phyloP scores from a whole-genome alignment of 2,888 invertebrate species.

The Drosophila falleni region DNA sequence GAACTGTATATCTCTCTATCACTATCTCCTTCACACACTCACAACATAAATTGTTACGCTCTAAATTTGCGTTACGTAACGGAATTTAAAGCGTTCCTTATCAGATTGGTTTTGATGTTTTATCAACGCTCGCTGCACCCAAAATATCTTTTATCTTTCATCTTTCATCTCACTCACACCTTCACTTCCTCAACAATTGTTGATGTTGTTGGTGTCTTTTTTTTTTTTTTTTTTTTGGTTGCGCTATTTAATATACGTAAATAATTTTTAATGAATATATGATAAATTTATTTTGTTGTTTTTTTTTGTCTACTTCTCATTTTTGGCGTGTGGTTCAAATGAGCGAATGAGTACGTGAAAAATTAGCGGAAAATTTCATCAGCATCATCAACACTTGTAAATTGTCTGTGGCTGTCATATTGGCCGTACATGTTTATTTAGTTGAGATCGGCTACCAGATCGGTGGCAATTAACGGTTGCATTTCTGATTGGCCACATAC shows the following conservation, averaged over 20 bases:
- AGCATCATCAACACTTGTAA: slow-evolving; percentile 65
- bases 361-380: slow-evolving; percentile 76
- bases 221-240: slow-evolving; percentile 44
- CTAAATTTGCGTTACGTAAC: slow-evolving; percentile 85
- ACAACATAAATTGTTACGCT: slow-evolving; percentile 71
- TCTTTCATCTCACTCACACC: slow-evolving; percentile 34
- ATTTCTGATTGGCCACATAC: slow-evolving; percentile 52
- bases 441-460: slow-evolving; percentile 39
- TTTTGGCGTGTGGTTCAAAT: slow-evolving; percentile 64
- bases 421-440: slow-evolving; percentile 43
- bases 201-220: slow-evolving; percentile 21
- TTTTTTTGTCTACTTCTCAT: slow-evolving; percentile 18
- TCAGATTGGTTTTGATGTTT: slow-evolving; percentile 83
- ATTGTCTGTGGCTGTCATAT: slow-evolving; percentile 53
- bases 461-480: slow-evolving; percentile 65
- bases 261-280: slow-evolving; percentile 78
- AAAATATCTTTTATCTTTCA: slow-evolving; percentile 40
- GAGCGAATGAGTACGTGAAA: slow-evolving; percentile 69
- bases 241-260: slow-evolving; percentile 74
- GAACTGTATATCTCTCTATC: slow-evolving; percentile 29
- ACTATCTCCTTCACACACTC: slow-evolving; percentile 37
- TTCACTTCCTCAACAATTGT: slow-evolving; percentile 21
- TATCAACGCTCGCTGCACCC: slow-evolving; percentile 74
- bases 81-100: slow-evolving; percentile 85
- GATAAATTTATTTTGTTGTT: slow-evolving; percentile 58